phyloP scores from a whole-genome alignment of 2,888 invertebrate genomes.

The Xestia sexstrigata region DNA sequence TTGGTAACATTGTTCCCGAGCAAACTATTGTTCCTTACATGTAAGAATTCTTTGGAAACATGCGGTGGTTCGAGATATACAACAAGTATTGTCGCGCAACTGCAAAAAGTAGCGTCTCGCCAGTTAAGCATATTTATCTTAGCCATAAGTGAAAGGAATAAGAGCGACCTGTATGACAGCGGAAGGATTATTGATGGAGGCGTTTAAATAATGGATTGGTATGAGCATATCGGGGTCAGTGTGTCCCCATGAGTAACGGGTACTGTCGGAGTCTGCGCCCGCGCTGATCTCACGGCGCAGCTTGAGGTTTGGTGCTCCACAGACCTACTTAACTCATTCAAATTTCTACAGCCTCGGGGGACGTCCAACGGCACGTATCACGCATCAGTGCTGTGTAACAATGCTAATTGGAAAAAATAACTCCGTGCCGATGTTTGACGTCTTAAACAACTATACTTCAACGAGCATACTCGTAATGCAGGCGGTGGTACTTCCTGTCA shows the following conservation, averaged over 20 bases:
- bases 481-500: slow-evolving; percentile 28
- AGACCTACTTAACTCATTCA: slow-evolving; percentile 79
- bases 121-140: slow-evolving; percentile 57
- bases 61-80: slow-evolving; percentile 35
- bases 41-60: slow-evolving; percentile 60
- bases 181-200: slow-evolving; percentile 68
- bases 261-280: slow-evolving; percentile 80
- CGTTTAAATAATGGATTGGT: slow-evolving; percentile 75
- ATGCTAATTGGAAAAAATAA: slow-evolving; percentile 76
- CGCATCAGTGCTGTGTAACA: slow-evolving; percentile 72
- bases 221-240: slow-evolving; percentile 84
- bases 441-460: slow-evolving; percentile 40
- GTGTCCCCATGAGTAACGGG: slow-evolving; percentile 82
- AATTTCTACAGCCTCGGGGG: slow-evolving; percentile 73
- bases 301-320: slow-evolving; percentile 69
- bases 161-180: slow-evolving; percentile 51
- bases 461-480: slow-evolving; percentile 25
- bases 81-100: slow-evolving; percentile 48
- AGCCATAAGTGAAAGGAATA: slow-evolving; percentile 60
- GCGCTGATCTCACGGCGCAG: slow-evolving; percentile 62
- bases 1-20: slow-evolving; percentile 60
- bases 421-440: slow-evolving; percentile 42
- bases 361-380: slow-evolving; percentile 71
- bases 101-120: slow-evolving; percentile 61
- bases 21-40: slow-evolving; percentile 61